phyloP scores from a whole-genome alignment of 2,113 vertebrate genomes.

The Falcunculus frontatus region DNA sequence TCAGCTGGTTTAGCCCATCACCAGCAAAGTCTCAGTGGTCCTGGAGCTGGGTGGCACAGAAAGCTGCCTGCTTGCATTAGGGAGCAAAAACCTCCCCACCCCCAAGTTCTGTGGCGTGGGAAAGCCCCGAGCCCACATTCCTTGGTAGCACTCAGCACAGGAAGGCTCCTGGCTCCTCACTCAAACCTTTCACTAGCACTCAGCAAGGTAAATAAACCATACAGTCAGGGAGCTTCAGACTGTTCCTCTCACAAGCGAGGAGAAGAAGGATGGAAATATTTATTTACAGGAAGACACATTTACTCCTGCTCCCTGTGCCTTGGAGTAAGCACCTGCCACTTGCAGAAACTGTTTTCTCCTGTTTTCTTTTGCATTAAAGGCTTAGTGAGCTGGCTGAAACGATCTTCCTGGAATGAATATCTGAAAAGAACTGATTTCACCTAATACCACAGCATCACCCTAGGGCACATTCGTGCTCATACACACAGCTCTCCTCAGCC shows the following conservation, averaged over 20 bases:
- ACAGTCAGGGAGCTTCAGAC: not conserved
- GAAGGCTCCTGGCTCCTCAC: conserved; percentile 40
- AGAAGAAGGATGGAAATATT: not conserved
- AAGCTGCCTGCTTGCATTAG: not conserved
- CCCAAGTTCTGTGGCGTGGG: conserved; percentile 2
- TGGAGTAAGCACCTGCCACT: not conserved
- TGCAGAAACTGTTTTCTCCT: not conserved
- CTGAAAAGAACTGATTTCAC: not conserved
- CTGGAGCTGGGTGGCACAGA: not conserved
- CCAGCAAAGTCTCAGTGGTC: not conserved
- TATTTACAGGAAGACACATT: conserved; percentile 13
- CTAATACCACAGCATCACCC: rapidly evolving
- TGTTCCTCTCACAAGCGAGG: not conserved
- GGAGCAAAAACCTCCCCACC: not conserved
- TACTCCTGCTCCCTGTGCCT: not conserved
- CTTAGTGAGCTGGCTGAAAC: not conserved
- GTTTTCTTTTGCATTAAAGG: not conserved
- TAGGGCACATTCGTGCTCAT: not conserved
- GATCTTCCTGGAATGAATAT: not conserved
- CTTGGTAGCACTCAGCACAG: conserved; percentile 44
- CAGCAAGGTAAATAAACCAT: conserved; percentile 63
- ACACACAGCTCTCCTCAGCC: not conserved
- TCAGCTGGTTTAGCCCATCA: not conserved
- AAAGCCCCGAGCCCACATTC: conserved; percentile 34
- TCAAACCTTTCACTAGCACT: conserved; percentile 58